These are phyloP conservation scores for Bagarius yarrelli DNA, from an alignment of 2,113 vertebrate species.

Conservation along the genomic window DNA sequence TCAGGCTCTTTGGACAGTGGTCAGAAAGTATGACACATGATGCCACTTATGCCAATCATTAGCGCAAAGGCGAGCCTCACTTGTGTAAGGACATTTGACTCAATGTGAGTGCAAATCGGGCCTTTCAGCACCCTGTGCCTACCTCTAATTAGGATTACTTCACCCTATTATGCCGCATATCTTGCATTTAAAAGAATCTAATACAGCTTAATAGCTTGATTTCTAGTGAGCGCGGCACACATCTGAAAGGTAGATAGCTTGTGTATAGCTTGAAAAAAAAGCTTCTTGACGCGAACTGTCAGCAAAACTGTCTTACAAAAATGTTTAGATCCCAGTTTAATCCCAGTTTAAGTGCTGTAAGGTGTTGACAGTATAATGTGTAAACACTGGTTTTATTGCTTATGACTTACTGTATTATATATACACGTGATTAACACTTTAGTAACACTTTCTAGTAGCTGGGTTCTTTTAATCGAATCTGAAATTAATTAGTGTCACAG, in stretches of 20 bases:
- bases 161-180: slow-evolving; percentile 1
- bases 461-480: slow-evolving; percentile 22
- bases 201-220: not conserved
- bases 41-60: slow-evolving; percentile 52
- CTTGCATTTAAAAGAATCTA: not conserved
- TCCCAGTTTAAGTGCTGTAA: slow-evolving; percentile 2
- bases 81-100: slow-evolving; percentile 31
- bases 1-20: slow-evolving; percentile 67
- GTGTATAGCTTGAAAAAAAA: not conserved
- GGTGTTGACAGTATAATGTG: slow-evolving; percentile 29
- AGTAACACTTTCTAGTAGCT: slow-evolving; percentile 30
- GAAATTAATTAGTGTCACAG: slow-evolving; percentile 42
- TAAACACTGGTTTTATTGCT: slow-evolving; percentile 43
- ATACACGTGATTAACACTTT: not conserved
- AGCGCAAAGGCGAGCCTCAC: slow-evolving; percentile 8
- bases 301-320: not conserved
- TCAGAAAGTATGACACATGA: slow-evolving; percentile 61
- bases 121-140: slow-evolving; percentile 34
- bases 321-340: not conserved
- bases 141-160: slow-evolving; percentile 26
- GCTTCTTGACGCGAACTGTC: not conserved
- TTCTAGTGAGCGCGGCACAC: not conserved
- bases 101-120: slow-evolving; percentile 30
- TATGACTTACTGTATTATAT: not conserved
- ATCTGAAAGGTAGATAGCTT: not conserved